Conservation (phyloP, 2,113 vertebrate genomes). For the Penelope pileata region DNA sequence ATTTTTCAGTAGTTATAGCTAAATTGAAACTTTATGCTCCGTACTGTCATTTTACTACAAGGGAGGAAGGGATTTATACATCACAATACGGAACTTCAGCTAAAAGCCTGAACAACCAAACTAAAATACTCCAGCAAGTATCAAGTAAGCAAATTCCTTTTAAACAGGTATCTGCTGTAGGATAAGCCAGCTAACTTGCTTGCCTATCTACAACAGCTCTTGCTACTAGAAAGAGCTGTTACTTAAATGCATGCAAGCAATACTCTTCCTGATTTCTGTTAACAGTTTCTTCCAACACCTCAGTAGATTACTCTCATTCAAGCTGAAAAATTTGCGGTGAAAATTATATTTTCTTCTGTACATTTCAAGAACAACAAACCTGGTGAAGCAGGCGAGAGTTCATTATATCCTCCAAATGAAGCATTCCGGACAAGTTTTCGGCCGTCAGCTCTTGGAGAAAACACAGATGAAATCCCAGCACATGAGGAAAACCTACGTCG, state of each 20-base stretch:
- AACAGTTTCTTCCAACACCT: background rate
- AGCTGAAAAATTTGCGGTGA: background rate
- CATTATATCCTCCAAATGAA: constrained; percentile 96
- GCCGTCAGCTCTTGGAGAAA: constrained; percentile 86
- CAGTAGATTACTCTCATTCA: background rate
- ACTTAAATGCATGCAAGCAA: background rate
- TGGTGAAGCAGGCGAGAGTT: constrained; percentile 89
- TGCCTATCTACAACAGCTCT: background rate
- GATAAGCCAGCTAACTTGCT: background rate
- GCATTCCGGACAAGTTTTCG: constrained; percentile 96
- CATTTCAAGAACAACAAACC: constrained; percentile 83
- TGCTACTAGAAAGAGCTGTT: background rate
- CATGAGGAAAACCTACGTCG: constrained; percentile 92
- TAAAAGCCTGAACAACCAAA: background rate
- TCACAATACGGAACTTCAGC: background rate
- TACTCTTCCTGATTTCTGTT: background rate
- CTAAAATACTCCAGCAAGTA: background rate
- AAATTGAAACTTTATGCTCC: background rate
- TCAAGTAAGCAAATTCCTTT: background rate
- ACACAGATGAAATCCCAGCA: constrained; percentile 84
- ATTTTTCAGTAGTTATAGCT: background rate
- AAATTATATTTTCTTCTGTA: background rate
- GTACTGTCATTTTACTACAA: background rate
- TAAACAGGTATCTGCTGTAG: background rate
- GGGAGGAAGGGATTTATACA: background rate